These are phyloP conservation scores for Acrobasis repandana DNA, from an alignment of 2,888 invertebrate genomes.

Conservation along the genomic window DNA sequence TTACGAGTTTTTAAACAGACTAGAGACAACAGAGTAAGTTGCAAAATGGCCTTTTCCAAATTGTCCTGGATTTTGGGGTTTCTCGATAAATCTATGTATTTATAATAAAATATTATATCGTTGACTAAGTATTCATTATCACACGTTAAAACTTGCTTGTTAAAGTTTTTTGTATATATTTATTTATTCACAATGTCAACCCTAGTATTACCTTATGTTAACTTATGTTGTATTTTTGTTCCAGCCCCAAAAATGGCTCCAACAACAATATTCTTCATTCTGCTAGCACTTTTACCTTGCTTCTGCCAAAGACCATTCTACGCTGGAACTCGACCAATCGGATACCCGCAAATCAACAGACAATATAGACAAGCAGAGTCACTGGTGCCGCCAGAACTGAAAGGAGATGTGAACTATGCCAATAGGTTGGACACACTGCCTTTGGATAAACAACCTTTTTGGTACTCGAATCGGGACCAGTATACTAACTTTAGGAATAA, in stretches of 20 bases:
- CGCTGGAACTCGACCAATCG: conserved; percentile 74
- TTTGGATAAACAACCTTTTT: conserved; percentile 64
- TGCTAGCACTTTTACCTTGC: conserved; percentile 31
- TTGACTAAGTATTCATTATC: no score
- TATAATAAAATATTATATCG: no score
- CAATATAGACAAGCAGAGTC: conserved; percentile 7
- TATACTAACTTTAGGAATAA: conserved; percentile 30
- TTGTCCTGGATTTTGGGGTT: no score
- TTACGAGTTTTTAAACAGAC: no score
- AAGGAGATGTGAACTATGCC: conserved; percentile 33
- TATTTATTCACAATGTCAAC: no score
- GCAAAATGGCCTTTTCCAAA: no score
- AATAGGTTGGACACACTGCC: conserved; percentile 65
- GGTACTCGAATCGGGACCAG: conserved; percentile 37
- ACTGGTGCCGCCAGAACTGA: conserved; percentile 33
- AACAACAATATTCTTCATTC: conserved; percentile 21
- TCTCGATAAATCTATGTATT: no score
- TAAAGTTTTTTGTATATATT: no score
- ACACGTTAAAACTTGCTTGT: no score
- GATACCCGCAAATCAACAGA: conserved; percentile 56
- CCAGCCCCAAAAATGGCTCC: conserved; percentile 16
- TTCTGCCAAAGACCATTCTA: conserved; percentile 82
- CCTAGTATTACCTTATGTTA: no score
- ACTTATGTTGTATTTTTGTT: no score
- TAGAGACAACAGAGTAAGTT: no score